These are phyloP conservation scores for Campopleginae sp. DNA, from an alignment of 2,888 invertebrate genomes.

Conservation along the genomic window DNA sequence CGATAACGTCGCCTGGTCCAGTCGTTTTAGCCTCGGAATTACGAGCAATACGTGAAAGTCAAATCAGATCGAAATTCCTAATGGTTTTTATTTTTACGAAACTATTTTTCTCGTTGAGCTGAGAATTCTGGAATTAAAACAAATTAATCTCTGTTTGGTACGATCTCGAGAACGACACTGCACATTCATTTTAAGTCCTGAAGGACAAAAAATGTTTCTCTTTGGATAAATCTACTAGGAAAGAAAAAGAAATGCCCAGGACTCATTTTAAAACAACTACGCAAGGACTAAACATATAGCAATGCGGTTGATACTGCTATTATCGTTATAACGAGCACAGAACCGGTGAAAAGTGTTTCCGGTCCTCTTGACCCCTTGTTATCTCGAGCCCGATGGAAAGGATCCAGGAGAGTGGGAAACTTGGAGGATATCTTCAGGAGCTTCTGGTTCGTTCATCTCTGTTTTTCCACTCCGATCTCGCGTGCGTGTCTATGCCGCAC, in stretches of 20 bases:
- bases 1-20: not conserved
- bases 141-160: not conserved
- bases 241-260: not conserved
- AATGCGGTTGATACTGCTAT: slow-evolving; percentile 70
- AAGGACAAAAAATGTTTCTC: too few species aligned
- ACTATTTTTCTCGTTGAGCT: not conserved
- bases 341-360: slow-evolving; percentile 73
- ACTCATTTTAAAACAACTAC: not conserved
- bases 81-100: not conserved
- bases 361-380: slow-evolving; percentile 77
- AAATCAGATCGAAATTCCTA: slow-evolving; percentile 15
- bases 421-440: slow-evolving; percentile 38
- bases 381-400: slow-evolving; percentile 73
- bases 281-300: not conserved
- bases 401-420: slow-evolving; percentile 33
- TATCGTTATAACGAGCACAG: slow-evolving; percentile 79
- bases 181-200: not conserved
- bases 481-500: not conserved
- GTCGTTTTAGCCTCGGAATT: slow-evolving; percentile 22
- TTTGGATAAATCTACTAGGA: not conserved
- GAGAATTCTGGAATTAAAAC: not conserved
- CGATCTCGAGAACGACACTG: not conserved
- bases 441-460: slow-evolving; percentile 12
- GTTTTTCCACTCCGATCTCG: not conserved
- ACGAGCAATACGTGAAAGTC: slow-evolving; percentile 46